Evolutionary conservation across 2,113 vertebrate species (phyloP).

Genomic region (Dicerorhinus sumatrensis): DNA sequence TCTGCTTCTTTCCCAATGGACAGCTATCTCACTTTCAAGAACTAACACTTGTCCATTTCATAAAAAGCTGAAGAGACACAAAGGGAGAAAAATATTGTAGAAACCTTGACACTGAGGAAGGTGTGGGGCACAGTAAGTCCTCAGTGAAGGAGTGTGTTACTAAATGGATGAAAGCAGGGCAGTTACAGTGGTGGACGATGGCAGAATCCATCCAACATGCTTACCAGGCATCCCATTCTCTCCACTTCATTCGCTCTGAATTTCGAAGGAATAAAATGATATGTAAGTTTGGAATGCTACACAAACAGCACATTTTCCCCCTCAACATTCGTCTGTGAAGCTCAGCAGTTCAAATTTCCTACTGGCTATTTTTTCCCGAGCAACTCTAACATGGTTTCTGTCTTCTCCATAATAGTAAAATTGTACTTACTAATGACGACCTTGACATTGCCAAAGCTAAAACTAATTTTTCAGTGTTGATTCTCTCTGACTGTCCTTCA

Average conservation of each 20-base stretch:
- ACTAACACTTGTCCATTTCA: neutral
- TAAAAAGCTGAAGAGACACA: neutral
- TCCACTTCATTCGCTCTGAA: neutral
- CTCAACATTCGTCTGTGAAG: neutral
- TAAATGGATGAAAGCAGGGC: neutral
- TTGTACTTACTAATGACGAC: neutral
- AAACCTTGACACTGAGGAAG: neutral
- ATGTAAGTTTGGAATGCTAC: neutral
- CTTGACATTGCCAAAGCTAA: neutral
- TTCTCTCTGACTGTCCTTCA: neutral
- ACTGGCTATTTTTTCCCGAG: neutral
- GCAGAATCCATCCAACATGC: accelerated
- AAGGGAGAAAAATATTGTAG: neutral
- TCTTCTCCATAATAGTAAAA: neutral
- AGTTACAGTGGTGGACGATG: neutral
- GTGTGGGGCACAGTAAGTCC: neutral
- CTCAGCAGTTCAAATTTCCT: neutral
- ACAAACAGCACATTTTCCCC: neutral
- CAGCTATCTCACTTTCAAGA: neutral
- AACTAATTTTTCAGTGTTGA: neutral
- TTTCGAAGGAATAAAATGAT: constrained; percentile 11
- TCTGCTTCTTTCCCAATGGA: neutral
- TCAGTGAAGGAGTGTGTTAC: neutral
- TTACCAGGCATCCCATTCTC: neutral
- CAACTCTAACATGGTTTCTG: neutral